phyloP scores from a whole-genome alignment of 2,797 vertebrate genomes.

The Melanogrammus aeglefinus region DNA sequence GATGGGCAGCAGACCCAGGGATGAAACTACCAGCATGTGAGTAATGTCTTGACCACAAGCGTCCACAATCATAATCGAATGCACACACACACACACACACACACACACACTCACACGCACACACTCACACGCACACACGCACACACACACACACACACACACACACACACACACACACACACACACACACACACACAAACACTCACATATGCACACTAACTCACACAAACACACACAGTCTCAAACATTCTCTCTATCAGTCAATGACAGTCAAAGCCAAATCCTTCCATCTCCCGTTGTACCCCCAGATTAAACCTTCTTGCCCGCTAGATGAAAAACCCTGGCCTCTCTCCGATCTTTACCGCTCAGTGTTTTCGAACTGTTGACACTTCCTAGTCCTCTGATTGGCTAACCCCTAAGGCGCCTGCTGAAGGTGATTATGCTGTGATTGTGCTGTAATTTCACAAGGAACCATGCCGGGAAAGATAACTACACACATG shows the following conservation, averaged over 20 bases:
- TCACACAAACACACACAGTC: neutral
- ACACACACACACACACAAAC: neutral
- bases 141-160: neutral
- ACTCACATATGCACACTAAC: neutral
- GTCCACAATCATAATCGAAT: neutral
- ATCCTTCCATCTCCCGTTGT: no score
- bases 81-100: neutral
- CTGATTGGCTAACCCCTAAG: constrained; percentile 32
- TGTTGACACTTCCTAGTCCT: constrained; percentile 29
- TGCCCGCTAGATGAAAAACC: constrained; percentile 22
- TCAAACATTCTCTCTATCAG: neutral
- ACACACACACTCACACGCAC: neutral
- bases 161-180: neutral
- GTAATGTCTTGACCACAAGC: neutral
- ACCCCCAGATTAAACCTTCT: neutral
- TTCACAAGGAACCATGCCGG: constrained; percentile 33
- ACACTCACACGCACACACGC: neutral
- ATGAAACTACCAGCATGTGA: neutral
- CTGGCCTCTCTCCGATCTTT: constrained; percentile 1
- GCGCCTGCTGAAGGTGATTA: constrained; percentile 37
- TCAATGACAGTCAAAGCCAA: no score
- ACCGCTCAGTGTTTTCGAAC: constrained; percentile 35
- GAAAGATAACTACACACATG: constrained; percentile 30
- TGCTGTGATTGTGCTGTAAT: constrained; percentile 50
- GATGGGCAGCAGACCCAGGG: neutral